Base-by-base conservation (phyloP, 1,140 invertebrate genomes). In the Lordiphosa clarofinis region DNA sequence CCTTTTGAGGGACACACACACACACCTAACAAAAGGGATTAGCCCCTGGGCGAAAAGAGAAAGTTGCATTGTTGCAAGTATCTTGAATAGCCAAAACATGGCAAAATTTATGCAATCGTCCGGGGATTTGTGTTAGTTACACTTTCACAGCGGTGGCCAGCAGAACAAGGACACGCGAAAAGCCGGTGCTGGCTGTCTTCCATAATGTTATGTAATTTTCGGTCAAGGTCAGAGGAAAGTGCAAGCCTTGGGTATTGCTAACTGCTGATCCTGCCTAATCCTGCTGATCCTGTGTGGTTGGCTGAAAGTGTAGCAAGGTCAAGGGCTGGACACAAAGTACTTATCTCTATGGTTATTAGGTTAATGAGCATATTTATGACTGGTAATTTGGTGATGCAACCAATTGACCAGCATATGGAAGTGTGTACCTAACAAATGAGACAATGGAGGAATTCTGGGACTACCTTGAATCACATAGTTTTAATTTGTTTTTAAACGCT, bases 221-320 rank as follows among this genome's bases (percentile, higher is more conserved):
- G 24, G 12, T 37, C 57, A 84, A 78, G 79, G 78, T 60, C 79
- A 57, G 33, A 10, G 52, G 61, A 84, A 78, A 84, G 78, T 73
- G 73, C 69, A 84, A 73, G 78, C 67, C 39, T 21, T n/a, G 19
- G 12, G 21, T 67, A 64, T 58, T 67, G 73, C 57, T 53, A 48
- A 10, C 56, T 48, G 46, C 15, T 61, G 64, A 67, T 44, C 42
- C 53, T 19, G 19, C 19, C 31, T 71, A 56, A 58, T 59, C 47
- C 52, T 35, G 28, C 43, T 36, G 28, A 31, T 39, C 4, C 4
- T 42, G 10, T 72, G 68, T 50, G 64, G 65, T 72, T 50, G 40
- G 37, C 43, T 40, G 84, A 31, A 31, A 84, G 11, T 82, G 79
- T 84, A 66, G 73, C 78, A 82, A 82, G 78, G 78, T 78, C 73